Conservation (phyloP, 2,797 vertebrate species). For the Columba guinea region DNA sequence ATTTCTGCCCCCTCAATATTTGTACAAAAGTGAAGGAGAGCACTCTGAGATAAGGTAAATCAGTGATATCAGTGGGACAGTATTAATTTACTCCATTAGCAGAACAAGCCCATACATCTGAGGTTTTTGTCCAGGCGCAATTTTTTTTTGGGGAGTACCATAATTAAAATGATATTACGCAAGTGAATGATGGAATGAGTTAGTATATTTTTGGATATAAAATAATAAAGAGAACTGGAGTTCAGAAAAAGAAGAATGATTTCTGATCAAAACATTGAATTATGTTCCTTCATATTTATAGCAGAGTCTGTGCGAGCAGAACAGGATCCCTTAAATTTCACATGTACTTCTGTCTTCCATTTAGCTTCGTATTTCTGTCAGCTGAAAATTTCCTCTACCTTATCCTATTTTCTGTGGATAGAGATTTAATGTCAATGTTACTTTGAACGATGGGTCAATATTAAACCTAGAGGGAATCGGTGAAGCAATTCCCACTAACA, state of each 20-base stretch:
- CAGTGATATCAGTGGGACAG: neutral
- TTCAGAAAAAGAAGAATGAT: neutral
- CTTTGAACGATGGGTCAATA: neutral
- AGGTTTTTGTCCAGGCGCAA: neutral
- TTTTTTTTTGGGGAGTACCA: neutral
- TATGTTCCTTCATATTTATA: neutral
- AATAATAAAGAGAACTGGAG: neutral
- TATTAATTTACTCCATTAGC: neutral
- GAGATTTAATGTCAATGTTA: neutral
- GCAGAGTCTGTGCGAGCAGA: neutral
- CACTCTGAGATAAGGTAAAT: neutral
- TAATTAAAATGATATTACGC: neutral
- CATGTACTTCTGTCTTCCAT: rapidly evolving
- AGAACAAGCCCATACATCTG: neutral
- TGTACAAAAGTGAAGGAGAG: neutral
- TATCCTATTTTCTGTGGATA: neutral
- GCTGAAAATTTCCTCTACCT: neutral
- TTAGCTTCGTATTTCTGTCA: neutral
- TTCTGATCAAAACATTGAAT: neutral
- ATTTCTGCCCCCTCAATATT: neutral
- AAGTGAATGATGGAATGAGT: neutral
- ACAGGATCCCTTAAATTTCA: neutral
- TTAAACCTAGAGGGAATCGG: neutral
- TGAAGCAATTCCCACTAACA: neutral
- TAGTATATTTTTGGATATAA: neutral